These are phyloP conservation scores for Onchidella celtica DNA, from an alignment of 2,888 invertebrate genomes.

Conservation along the genomic window DNA sequence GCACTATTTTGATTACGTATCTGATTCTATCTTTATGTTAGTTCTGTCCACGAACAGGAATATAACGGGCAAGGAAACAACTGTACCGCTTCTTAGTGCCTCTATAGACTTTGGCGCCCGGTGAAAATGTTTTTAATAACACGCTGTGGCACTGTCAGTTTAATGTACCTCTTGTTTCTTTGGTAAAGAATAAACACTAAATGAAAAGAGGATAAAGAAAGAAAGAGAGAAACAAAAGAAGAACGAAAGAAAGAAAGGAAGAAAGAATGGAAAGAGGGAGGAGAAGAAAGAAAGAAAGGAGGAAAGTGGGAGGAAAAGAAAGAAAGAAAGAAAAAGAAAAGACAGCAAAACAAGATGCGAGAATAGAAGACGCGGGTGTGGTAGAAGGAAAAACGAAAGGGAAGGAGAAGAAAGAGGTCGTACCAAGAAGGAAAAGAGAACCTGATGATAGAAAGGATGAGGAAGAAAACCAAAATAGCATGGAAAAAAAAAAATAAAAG, in stretches of 20 bases:
- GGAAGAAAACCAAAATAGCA: no score
- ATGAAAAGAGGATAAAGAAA: neutral
- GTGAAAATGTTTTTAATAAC: no score
- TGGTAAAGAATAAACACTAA: neutral
- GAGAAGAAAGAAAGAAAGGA: neutral
- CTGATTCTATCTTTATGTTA: no score
- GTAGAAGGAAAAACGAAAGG: neutral
- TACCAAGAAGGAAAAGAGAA: neutral
- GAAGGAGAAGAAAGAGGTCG: neutral
- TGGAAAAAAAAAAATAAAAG: neutral
- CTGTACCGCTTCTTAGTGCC: no score
- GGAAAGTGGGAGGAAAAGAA: neutral
- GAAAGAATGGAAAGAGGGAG: neutral
- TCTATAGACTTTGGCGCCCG: no score
- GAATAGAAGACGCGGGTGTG: neutral
- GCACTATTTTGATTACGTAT: no score
- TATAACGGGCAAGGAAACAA: no score
- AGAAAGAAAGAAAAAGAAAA: constrained; percentile 4
- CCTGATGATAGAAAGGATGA: neutral
- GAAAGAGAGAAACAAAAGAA: constrained; percentile 16
- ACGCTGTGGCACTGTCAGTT: no score
- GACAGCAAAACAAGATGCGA: neutral
- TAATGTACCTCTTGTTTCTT: no score
- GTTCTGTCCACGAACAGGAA: no score
- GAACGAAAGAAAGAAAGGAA: neutral